These are phyloP conservation scores for Dermatemys mawii DNA, from an alignment of 2,113 vertebrate species.

Conservation along the genomic window DNA sequence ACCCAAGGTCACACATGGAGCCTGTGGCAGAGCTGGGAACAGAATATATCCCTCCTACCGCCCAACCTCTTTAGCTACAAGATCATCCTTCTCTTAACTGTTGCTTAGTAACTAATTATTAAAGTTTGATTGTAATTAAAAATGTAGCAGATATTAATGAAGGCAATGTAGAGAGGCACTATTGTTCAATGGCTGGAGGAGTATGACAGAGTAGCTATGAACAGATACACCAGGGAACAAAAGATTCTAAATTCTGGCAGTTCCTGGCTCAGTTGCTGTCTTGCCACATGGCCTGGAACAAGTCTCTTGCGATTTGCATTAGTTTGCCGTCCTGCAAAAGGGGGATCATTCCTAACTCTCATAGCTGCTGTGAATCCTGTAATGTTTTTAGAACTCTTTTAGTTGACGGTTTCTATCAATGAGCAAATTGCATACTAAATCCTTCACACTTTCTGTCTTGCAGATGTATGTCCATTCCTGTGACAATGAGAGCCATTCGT, in stretches of 20 bases:
- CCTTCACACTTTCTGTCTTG: slow-evolving; percentile 36
- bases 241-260: not conserved
- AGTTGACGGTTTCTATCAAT: not conserved
- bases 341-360: not conserved
- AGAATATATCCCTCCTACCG: not conserved
- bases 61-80: not conserved
- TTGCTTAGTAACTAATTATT: not conserved
- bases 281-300: not conserved
- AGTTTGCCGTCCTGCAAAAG: not conserved
- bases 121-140: not conserved
- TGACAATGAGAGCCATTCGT: slow-evolving; percentile 97
- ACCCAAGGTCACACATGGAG: not conserved
- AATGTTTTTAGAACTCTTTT: not conserved
- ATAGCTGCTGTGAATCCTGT: not conserved
- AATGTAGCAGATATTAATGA: not conserved
- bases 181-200: fast-evolving
- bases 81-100: not conserved
- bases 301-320: fast-evolving
- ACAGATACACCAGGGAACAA: not conserved
- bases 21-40: not conserved
- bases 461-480: slow-evolving; percentile 99
- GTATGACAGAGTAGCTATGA: not conserved
- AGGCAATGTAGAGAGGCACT: fast-evolving
- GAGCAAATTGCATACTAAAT: not conserved
- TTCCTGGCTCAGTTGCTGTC: not conserved